These are phyloP conservation scores for Clistopyga incitator DNA, from an alignment of 2,888 invertebrate species.

Conservation along the genomic window DNA sequence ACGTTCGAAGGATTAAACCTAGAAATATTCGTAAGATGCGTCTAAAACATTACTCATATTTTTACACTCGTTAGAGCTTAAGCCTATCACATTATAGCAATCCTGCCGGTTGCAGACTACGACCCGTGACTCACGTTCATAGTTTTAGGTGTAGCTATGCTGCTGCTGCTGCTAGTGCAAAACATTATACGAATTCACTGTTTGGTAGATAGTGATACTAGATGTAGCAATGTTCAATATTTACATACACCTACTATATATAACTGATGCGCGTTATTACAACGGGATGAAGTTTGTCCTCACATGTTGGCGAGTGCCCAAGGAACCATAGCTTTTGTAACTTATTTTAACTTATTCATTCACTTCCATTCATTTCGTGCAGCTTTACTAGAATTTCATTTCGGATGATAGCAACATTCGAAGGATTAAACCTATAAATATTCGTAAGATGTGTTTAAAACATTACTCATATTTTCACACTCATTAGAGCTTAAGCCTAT, in stretches of 20 bases:
- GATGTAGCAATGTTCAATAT: no score
- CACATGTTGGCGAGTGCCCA: no score
- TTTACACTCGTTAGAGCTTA: conserved; percentile 43
- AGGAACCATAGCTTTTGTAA: no score
- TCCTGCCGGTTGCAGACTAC: conserved; percentile 8
- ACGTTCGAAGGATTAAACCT: background rate
- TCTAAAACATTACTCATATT: conserved; percentile 50
- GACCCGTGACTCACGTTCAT: conserved; percentile 49
- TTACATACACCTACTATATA: no score
- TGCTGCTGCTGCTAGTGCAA: no score
- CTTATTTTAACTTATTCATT: no score
- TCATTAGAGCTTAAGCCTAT: conserved; percentile 45
- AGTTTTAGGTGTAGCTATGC: conserved; percentile 18
- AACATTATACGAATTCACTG: no score
- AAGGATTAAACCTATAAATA: background rate
- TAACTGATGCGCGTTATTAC: no score
- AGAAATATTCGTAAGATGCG: conserved; percentile 47
- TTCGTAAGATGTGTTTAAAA: conserved; percentile 49
- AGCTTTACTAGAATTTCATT: no score
- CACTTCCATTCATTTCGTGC: no score
- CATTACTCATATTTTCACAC: conserved; percentile 50
- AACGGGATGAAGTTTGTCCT: no score
- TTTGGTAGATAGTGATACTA: no score
- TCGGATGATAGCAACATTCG: background rate
- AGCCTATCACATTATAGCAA: conserved; percentile 44